phyloP scores from a whole-genome alignment of 2,113 vertebrate species.

The Boulengeromyrus knoepffleri region DNA sequence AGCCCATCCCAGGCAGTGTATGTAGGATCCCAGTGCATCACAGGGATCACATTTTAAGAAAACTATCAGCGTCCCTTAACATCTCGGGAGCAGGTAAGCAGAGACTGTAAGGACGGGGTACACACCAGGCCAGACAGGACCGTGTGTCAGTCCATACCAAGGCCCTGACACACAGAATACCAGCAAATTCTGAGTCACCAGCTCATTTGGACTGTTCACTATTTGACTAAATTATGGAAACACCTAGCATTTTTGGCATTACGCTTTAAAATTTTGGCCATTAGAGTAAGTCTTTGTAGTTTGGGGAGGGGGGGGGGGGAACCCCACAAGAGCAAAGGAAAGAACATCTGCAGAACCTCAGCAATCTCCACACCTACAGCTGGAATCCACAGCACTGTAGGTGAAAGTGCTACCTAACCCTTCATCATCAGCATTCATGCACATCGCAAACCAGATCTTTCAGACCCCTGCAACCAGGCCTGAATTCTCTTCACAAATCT shows the following conservation, averaged over 20 bases:
- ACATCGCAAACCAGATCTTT: not conserved
- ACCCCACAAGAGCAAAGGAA: not conserved
- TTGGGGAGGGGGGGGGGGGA: not conserved
- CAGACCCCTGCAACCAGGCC: not conserved
- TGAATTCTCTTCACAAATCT: not conserved
- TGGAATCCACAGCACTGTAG: not conserved
- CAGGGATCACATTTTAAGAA: not conserved
- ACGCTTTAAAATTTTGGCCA: too few relatives aligned
- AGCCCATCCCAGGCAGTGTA: not conserved
- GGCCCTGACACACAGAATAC: not conserved
- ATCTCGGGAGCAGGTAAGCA: not conserved
- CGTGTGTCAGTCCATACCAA: not conserved
- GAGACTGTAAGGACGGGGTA: not conserved
- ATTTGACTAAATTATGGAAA: too few relatives aligned
- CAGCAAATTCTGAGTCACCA: not conserved
- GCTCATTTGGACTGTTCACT: not conserved
- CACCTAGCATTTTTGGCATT: not conserved
- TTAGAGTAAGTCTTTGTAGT: not conserved
- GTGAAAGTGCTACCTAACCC: not conserved
- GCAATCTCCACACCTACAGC: not conserved
- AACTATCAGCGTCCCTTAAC: not conserved
- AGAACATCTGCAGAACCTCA: not conserved
- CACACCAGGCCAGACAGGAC: not conserved
- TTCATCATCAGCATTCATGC: not conserved
- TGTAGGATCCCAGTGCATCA: not conserved